phyloP scores from a whole-genome alignment of 2,888 invertebrate genomes.

The Hoplodrina blanda region DNA sequence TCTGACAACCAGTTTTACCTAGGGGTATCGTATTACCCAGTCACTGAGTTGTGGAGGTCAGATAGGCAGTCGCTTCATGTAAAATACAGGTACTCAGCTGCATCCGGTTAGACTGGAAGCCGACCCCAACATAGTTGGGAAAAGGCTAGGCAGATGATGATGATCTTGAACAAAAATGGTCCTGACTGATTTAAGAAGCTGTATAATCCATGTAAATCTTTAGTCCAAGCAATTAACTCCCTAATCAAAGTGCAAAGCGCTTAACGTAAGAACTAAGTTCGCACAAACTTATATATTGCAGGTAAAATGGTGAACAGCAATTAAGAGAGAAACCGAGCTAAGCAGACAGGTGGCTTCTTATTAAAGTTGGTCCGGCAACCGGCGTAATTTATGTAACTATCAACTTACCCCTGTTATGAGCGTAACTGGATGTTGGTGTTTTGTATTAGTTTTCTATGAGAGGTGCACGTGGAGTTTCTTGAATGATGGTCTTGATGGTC shows the following conservation, averaged over 20 bases:
- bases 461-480: constrained; percentile 11
- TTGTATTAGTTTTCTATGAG: constrained; percentile 43
- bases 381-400: constrained; percentile 74
- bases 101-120: no score
- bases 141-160: no score
- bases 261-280: constrained; percentile 46
- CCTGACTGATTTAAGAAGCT: not conserved
- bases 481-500: no score
- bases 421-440: constrained; percentile 52
- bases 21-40: no score
- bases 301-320: constrained; percentile 73
- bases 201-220: not conserved
- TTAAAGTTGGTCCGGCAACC: constrained; percentile 77
- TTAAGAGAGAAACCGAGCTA: constrained; percentile 78
- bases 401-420: constrained; percentile 54
- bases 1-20: no score
- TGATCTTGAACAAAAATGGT: no score
- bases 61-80: no score
- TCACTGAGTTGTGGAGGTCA: no score
- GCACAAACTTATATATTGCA: constrained; percentile 52
- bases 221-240: constrained; percentile 29
- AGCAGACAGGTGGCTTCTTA: constrained; percentile 85
- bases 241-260: constrained; percentile 40
- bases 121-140: no score
- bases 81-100: no score